phyloP scores from a whole-genome alignment of 1,140 invertebrate species.

The Sycophila sp. region DNA sequence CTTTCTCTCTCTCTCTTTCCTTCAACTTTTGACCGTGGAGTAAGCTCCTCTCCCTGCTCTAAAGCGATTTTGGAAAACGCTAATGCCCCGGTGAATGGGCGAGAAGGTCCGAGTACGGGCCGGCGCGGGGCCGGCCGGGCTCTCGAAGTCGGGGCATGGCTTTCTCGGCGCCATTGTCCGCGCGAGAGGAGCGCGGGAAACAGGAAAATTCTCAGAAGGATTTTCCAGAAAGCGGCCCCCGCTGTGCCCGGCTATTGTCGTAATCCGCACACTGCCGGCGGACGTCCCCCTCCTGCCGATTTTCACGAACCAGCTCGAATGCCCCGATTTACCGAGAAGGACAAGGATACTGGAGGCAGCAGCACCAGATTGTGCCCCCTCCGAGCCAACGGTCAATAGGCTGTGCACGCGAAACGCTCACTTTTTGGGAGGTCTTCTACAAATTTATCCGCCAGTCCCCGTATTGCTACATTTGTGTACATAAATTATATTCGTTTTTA shows the following conservation, averaged over 20 bases:
- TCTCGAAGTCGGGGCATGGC: conserved; percentile 17
- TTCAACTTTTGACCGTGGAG: neutral
- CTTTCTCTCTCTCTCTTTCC: neutral
- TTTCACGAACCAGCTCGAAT: conserved; percentile 2
- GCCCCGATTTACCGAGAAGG: conserved; percentile 5
- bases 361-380: too few relatives aligned
- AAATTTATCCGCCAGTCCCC: too few relatives aligned
- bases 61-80: conserved; percentile 60
- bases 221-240: conserved; percentile 49
- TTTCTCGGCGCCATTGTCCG: neutral
- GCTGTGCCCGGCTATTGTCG: conserved; percentile 53
- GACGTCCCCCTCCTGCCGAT: conserved; percentile 31
- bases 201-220: conserved; percentile 60
- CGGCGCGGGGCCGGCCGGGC: neutral
- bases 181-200: conserved; percentile 16
- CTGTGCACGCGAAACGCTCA: too few relatives aligned
- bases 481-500: too few relatives aligned
- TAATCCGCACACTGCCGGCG: conserved; percentile 38
- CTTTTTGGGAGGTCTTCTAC: too few relatives aligned
- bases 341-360: too few relatives aligned
- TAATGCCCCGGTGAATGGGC: conserved; percentile 52
- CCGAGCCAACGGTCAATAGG: too few relatives aligned
- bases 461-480: too few relatives aligned
- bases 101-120: too few relatives aligned
- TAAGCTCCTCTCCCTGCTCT: conserved; percentile 33